These are phyloP conservation scores for Acrocephalus arundinaceus DNA, from an alignment of 2,113 vertebrate species.

Conservation along the genomic window DNA sequence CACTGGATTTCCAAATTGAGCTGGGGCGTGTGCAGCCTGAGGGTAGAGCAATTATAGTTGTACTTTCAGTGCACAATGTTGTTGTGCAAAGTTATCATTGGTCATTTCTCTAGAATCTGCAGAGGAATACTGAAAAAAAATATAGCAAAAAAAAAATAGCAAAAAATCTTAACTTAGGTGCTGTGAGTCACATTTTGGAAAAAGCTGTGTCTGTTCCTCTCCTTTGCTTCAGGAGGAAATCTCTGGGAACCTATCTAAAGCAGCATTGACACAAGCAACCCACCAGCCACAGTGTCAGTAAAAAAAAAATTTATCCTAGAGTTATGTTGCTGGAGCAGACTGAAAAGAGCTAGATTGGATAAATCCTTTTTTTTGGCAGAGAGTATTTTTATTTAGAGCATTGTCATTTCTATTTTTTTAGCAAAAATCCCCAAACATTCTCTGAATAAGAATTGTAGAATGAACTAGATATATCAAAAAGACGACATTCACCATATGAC, in stretches of 20 bases:
- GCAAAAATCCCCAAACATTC: background rate
- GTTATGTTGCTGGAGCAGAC: background rate
- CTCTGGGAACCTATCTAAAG: background rate
- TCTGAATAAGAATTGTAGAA: background rate
- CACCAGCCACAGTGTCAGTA: background rate
- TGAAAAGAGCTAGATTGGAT: background rate
- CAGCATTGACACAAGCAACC: rapidly evolving
- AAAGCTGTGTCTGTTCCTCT: background rate
- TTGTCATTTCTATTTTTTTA: background rate
- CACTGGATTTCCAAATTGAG: background rate
- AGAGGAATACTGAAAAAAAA: background rate
- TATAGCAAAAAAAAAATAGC: background rate
- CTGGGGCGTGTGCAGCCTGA: background rate
- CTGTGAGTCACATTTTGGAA: background rate
- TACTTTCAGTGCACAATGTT: background rate
- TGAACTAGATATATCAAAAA: background rate
- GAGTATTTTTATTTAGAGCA: background rate
- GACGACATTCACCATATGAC: background rate
- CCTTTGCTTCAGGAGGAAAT: background rate
- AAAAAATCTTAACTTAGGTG: background rate
- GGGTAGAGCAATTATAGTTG: background rate
- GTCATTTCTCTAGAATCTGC: background rate
- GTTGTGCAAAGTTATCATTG: background rate
- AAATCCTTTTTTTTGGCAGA: background rate
- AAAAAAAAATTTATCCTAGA: background rate